Conservation (phyloP, 2,888 invertebrate species). For the Euzophera pinguis region DNA sequence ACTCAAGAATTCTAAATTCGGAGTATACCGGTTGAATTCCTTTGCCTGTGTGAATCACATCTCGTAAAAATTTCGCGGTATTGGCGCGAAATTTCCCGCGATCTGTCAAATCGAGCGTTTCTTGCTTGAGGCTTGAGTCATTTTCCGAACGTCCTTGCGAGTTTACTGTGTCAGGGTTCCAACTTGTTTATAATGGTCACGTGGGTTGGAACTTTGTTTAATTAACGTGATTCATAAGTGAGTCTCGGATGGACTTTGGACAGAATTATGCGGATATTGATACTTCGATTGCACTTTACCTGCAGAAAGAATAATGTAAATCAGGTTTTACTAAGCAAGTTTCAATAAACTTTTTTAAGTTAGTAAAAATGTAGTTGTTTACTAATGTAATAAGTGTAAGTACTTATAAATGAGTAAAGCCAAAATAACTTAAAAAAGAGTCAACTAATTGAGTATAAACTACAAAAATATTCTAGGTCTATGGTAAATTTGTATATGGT, state of each 20-base stretch:
- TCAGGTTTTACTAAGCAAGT: background rate
- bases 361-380: too few relatives aligned
- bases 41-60: conserved; percentile 23
- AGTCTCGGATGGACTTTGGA: conserved; percentile 17
- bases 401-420: too few relatives aligned
- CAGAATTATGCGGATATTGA: conserved; percentile 1
- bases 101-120: conserved; percentile 29
- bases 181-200: conserved; percentile 22
- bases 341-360: too few relatives aligned
- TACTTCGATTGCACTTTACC: conserved; percentile 3
- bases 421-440: too few relatives aligned
- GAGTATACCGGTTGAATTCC: conserved; percentile 6
- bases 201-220: conserved; percentile 30
- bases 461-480: too few relatives aligned
- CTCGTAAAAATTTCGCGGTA: conserved; percentile 37
- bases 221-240: conserved; percentile 18
- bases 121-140: conserved; percentile 44
- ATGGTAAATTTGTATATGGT: too few relatives aligned
- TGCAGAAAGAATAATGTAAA: background rate
- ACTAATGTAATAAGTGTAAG: too few relatives aligned
- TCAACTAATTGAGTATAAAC: too few relatives aligned
- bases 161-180: conserved; percentile 33
- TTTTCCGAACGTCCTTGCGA: conserved; percentile 44
- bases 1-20: conserved; percentile 7
- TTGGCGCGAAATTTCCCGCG: conserved; percentile 38